Evolutionary conservation across 2,888 invertebrate species (phyloP), one percentile per base, ranked within the genome.

Genomic region (Lysandra bellargus): DNA sequence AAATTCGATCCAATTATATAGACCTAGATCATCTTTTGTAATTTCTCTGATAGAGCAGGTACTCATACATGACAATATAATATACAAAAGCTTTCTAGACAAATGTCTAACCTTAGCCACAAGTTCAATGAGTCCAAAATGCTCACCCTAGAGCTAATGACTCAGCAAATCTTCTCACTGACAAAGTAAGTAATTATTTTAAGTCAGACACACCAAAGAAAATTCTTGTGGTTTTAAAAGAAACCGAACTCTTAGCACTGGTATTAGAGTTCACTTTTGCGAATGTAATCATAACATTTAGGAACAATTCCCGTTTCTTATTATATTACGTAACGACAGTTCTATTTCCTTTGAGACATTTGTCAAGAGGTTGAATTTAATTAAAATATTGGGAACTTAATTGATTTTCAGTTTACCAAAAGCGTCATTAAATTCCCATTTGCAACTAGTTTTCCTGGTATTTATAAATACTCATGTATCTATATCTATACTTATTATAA

Each of bases 111-210:
- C 30, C 30, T 7, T 64, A 12, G 64, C 9, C 30, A 61, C 30
- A 9, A 64, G 64, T 44, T 44, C 44, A 57, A 57, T 57, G 57
- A 57, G 57, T 14, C 57, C 69, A 69, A 33, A 14, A 69, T 14
- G 23, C 61, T 7, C 9, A 69, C 37, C 14, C 69, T 14, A 3
- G 0, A 69, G 64, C 30, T 69, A 69, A 33, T 69, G 69, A 69
- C 37, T 33, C 69, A 69, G 69, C 14, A 37, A 69, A 69, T 69
- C 33, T 37, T 69, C 69, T 69, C 14, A 69, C 69, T 37, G 69
- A 69, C 69, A 37, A 33, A 33, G 69, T 23, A 23, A 2, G 37
- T 69, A 69, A 33, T 69, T 69, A 69, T 69, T 69, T 69, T 37
- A 37, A 33, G 69, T 33, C 69, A 69, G 14, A 69, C 14, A 14